These are phyloP conservation scores for Scaptomyza pallida DNA, from an alignment of 1,140 invertebrate species.

Conservation along the genomic window DNA sequence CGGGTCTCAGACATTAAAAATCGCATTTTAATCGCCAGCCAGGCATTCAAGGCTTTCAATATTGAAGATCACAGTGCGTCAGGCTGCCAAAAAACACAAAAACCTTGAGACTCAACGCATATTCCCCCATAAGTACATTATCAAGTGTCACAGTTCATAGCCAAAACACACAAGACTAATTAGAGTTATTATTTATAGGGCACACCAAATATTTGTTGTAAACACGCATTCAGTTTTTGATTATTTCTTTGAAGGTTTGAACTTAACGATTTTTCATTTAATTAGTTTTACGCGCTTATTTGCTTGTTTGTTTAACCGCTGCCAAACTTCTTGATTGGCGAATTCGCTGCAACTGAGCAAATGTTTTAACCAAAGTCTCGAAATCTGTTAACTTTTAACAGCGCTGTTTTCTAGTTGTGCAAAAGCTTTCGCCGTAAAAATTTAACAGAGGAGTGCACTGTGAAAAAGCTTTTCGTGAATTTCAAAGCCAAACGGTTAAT, in stretches of 20 bases:
- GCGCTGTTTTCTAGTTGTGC: not conserved
- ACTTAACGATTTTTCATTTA: conserved; percentile 32
- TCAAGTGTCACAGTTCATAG: conserved; percentile 20
- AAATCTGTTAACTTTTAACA: conserved; percentile 23
- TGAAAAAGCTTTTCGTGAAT: not conserved
- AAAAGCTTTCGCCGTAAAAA: conserved; percentile 5
- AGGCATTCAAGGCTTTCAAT: conserved; percentile 33
- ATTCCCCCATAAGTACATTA: not conserved
- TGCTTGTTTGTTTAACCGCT: conserved; percentile 27
- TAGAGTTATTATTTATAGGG: not conserved
- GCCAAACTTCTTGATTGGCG: conserved; percentile 41
- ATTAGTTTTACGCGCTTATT: conserved; percentile 18
- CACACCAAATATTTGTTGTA: not conserved
- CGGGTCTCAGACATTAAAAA: conserved; percentile 54
- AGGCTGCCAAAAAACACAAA: conserved; percentile 37
- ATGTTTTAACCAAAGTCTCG: not conserved
- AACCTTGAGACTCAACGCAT: conserved; percentile 22
- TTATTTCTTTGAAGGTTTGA: conserved; percentile 26
- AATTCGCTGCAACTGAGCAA: conserved; percentile 43
- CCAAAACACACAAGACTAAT: not conserved
- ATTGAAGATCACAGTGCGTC: conserved; percentile 23
- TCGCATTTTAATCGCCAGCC: conserved; percentile 48
- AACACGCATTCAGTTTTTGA: not conserved
- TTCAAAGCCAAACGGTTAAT: not conserved
- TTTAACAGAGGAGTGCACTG: not conserved